Percentiles rank a stretch among this genome's conserved stretches.
phyloP scores from a whole-genome alignment of 1,140 invertebrate genomes.

The Phymorhynchus buccinoides region DNA sequence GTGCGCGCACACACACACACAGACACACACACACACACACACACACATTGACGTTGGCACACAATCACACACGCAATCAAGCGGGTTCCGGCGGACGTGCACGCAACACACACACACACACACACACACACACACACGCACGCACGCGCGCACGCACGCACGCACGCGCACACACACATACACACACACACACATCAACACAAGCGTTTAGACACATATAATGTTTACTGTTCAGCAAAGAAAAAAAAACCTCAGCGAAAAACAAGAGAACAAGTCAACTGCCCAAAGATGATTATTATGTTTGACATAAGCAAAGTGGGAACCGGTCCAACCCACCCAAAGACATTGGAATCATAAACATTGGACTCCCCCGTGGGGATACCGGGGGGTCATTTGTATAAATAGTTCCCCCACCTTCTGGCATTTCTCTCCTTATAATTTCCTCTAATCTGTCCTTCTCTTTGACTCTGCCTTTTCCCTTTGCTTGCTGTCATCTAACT shows the following conservation, averaged over 20 bases:
- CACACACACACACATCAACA: not conserved
- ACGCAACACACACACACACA: constrained; percentile 7
- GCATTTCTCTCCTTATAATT: too few relatives aligned
- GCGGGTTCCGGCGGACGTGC: not conserved
- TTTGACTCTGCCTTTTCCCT: too few relatives aligned
- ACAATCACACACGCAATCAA: not conserved
- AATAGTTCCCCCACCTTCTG: too few relatives aligned
- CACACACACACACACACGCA: constrained; percentile 10
- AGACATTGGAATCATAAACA: too few relatives aligned
- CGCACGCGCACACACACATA: not conserved
- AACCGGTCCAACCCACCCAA: not conserved
- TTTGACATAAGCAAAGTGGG: not conserved
- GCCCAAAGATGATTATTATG: not conserved
- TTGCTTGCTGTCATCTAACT: too few relatives aligned
- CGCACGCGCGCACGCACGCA: not conserved
- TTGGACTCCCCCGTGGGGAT: too few relatives aligned
- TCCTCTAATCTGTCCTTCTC: too few relatives aligned
- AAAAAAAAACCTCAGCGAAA: not conserved
- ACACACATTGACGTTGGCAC: not conserved
- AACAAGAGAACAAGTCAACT: not conserved
- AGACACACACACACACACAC: not conserved
- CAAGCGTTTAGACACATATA: not conserved
- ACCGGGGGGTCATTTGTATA: too few relatives aligned
- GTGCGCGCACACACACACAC: not conserved
- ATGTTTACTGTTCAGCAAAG: not conserved